phyloP scores from a whole-genome alignment of 2,888 invertebrate species.

The Phanerotoma sp. region DNA sequence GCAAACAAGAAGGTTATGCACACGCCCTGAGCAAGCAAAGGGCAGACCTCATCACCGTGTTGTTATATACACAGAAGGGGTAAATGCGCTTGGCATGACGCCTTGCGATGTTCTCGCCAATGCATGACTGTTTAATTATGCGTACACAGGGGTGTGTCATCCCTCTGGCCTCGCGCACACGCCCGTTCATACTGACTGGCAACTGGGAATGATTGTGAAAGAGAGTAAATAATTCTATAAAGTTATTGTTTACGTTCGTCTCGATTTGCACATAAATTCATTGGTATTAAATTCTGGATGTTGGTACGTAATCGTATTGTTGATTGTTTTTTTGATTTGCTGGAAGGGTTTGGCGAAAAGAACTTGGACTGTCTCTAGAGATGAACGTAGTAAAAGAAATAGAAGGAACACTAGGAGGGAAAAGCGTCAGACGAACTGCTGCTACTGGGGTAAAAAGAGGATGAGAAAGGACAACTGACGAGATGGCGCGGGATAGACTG shows the following conservation, averaged over 20 bases:
- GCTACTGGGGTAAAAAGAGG: conserved; percentile 19
- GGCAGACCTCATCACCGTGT: conserved; percentile 16
- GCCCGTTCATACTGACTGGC: conserved; percentile 8
- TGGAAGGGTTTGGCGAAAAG: too few relatives aligned
- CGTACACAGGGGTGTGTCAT: conserved; percentile 40
- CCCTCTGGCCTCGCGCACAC: background rate
- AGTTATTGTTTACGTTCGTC: too few relatives aligned
- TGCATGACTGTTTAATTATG: conserved; percentile 40
- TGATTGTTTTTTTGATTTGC: too few relatives aligned
- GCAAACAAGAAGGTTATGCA: conserved; percentile 44
- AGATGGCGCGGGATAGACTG: conserved; percentile 36
- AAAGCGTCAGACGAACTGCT: conserved; percentile 17
- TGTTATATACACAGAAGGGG: conserved; percentile 28
- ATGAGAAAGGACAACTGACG: conserved; percentile 31
- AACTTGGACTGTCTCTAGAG: background rate
- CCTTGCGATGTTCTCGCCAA: conserved; percentile 31
- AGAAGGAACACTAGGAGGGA: conserved; percentile 22
- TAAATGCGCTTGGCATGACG: conserved; percentile 23
- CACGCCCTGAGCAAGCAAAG: conserved; percentile 47
- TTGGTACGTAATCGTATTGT: too few relatives aligned
- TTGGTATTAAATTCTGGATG: too few relatives aligned
- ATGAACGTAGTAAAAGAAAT: conserved; percentile 14
- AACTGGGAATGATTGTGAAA: too few relatives aligned
- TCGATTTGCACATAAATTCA: too few relatives aligned
- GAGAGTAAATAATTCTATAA: too few relatives aligned